phyloP scores from a whole-genome alignment of 2,797 vertebrate genomes.

The Scolopax rusticola region DNA sequence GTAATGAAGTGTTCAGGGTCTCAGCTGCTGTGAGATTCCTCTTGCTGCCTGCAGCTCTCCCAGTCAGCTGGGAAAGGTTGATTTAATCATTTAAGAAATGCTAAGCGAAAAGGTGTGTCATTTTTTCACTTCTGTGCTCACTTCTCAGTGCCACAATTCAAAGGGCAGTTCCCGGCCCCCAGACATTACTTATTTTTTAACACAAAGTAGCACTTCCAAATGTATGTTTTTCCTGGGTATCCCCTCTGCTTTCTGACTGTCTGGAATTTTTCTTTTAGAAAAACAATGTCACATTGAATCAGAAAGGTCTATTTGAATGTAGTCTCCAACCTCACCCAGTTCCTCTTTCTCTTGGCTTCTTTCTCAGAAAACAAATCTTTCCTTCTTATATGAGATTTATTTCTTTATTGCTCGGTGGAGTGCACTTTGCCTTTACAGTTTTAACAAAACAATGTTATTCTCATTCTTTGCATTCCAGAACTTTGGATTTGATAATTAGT shows the following conservation, averaged over 20 bases:
- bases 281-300: constrained; percentile 52
- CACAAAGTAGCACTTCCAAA: constrained; percentile 39
- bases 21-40: neutral
- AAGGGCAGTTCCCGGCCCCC: constrained; percentile 39
- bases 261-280: constrained; percentile 55
- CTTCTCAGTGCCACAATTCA: constrained; percentile 29
- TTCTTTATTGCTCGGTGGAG: neutral
- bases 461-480: constrained; percentile 4
- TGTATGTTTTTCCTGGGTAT: constrained; percentile 29
- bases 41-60: neutral
- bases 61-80: neutral
- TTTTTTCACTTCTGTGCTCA: constrained; percentile 32
- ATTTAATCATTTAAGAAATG: constrained; percentile 46
- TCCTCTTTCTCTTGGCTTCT: neutral
- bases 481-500: neutral
- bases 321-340: neutral
- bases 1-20: constrained; percentile 1
- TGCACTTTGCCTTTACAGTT: neutral
- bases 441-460: neutral
- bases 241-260: constrained; percentile 39
- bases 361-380: neutral
- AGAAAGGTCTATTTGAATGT: constrained; percentile 11
- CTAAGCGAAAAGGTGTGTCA: neutral
- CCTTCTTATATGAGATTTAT: neutral
- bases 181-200: constrained; percentile 26